Conservation (phyloP, 2,113 vertebrate genomes). For the Poeciliopsis prolifica region DNA sequence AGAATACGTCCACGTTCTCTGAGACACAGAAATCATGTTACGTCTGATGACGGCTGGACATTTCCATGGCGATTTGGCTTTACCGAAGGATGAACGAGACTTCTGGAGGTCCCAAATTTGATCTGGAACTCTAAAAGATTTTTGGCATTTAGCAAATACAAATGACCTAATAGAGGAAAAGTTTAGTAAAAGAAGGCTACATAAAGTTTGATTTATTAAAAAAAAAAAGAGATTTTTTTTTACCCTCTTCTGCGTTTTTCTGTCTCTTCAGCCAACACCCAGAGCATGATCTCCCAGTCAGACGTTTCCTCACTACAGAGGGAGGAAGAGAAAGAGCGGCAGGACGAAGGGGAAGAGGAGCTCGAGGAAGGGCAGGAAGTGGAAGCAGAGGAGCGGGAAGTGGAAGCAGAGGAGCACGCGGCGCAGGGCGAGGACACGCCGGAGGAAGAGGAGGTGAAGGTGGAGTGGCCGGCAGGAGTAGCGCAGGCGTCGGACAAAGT, state of each 20-base stretch:
- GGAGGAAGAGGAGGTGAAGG: constrained; percentile 72
- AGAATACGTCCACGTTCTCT: too few species aligned
- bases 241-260: constrained; percentile 22
- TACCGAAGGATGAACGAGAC: too few species aligned
- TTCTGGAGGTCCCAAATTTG: too few species aligned
- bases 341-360: not conserved
- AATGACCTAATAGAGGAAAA: not conserved
- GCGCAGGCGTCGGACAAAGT: constrained; percentile 88
- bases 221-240: too few species aligned
- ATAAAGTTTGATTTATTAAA: too few species aligned
- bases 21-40: too few species aligned
- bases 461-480: constrained; percentile 77
- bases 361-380: constrained; percentile 55
- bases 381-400: constrained; percentile 60
- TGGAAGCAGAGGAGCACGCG: constrained; percentile 63
- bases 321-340: constrained; percentile 12
- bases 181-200: not conserved
- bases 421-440: constrained; percentile 69
- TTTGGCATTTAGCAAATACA: too few species aligned
- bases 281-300: constrained; percentile 7
- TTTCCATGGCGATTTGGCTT: too few species aligned
- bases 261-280: constrained; percentile 40
- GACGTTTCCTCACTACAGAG: not conserved
- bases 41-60: too few species aligned
- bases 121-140: too few species aligned